phyloP scores from a whole-genome alignment of 2,888 invertebrate species.

The Sepiola atlantica region DNA sequence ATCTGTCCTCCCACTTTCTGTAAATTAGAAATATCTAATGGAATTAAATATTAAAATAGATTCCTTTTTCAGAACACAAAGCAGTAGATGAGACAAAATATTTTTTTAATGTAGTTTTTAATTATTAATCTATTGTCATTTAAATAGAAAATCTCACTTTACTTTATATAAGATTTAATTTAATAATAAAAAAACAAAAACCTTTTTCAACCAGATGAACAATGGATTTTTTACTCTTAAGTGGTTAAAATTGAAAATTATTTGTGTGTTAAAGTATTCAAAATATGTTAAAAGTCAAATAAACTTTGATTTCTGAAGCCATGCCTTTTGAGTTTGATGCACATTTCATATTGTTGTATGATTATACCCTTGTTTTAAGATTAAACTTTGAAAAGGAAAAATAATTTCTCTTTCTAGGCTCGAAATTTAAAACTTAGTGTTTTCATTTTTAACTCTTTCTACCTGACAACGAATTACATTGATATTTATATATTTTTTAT shows the following conservation, averaged over 20 bases:
- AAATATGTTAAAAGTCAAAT: not conserved
- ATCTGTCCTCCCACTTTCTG: too few relatives aligned
- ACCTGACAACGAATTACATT: not conserved
- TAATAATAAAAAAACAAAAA: too few relatives aligned
- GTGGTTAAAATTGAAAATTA: not conserved
- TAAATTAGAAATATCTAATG: too few relatives aligned
- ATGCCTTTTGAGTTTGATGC: not conserved
- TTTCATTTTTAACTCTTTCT: not conserved
- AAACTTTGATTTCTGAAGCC: not conserved
- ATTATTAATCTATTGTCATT: too few relatives aligned
- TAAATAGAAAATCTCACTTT: too few relatives aligned
- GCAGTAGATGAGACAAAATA: too few relatives aligned
- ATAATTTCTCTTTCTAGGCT: not conserved
- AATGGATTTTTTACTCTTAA: not conserved
- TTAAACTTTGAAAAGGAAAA: not conserved
- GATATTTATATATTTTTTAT: conserved; percentile 49
- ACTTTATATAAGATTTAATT: too few relatives aligned
- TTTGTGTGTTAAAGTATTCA: not conserved
- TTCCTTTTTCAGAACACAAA: too few relatives aligned
- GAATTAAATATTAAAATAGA: too few relatives aligned
- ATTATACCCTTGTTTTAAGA: not conserved
- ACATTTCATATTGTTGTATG: not conserved
- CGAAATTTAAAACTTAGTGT: not conserved
- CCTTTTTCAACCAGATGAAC: too few relatives aligned
- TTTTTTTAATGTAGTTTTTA: too few relatives aligned